Evolutionary conservation across 2,797 vertebrate genomes (phyloP), one percentile per base, ranked within the genome.

Genomic region (Vireo griseus): DNA sequence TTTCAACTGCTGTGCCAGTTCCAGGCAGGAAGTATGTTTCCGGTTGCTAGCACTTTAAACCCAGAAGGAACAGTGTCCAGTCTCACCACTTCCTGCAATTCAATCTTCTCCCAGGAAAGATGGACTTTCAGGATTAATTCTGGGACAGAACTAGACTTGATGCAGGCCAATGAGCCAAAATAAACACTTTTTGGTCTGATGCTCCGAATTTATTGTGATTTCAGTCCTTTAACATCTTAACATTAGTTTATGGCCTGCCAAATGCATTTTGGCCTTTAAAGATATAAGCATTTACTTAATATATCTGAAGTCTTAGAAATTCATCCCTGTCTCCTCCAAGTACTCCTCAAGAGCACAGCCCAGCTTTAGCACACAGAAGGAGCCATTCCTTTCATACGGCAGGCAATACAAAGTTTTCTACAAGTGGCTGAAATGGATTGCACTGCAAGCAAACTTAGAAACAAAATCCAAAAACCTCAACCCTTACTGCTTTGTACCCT

Each of bases 361-460:
- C 4, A 2, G 40, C 80, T 50, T 50, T 7, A 84, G 31, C 80
- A 75, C 48, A 35, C 4, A 51, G 47, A 42, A 59, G 22, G 24
- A 55, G 22, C 35, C 20, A n/a, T 29, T 55, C 28, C 37, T 63
- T 86, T 69, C 0, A 0, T 7, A 62, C 0, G 0, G 31, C 47
- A 78, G 25, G 42, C 50, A 42, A 28, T 0, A 1, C 4, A 22
- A 74, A 50, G n/a, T 65, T 78, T 75, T 66, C 67, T 75, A 35
- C 20, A 58, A 63, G 40, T 15, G 18, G 42, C 42, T 71, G 48
- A 74, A 92, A 7, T 20, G 14, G 50, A 61, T 0, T 57, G 40
- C 54, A 31, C 47, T 55, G 19, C 15, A 48, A 62, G 28, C 8
- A 33, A 51, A 51, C 62, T 62, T 18, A 8, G 13, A 48, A 91